phyloP scores from a whole-genome alignment of 1,140 invertebrate species.

The Atta texana region DNA sequence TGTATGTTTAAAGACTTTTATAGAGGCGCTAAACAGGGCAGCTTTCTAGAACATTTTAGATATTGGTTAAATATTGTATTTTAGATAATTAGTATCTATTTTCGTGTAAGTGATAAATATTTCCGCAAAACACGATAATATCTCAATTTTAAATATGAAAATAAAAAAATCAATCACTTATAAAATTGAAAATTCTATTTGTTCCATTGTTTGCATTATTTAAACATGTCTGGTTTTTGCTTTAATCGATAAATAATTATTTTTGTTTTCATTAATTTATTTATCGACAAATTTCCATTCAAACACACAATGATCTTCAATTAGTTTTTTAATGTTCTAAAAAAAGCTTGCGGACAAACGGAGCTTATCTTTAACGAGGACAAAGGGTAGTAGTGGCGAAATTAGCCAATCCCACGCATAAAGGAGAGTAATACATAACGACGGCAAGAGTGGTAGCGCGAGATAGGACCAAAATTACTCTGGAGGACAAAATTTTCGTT shows the following conservation, averaged over 20 bases:
- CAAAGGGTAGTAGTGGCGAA: slow-evolving; percentile 24
- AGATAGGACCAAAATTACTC: slow-evolving; percentile 73
- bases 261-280: background rate
- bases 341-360: background rate
- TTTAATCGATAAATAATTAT: slow-evolving; percentile 2
- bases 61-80: background rate
- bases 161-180: background rate
- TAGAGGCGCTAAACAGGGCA: background rate
- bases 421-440: slow-evolving; percentile 51
- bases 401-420: slow-evolving; percentile 66
- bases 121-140: background rate
- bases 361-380: slow-evolving; percentile 42
- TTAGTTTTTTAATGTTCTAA: background rate
- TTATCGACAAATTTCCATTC: too few species aligned
- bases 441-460: slow-evolving; percentile 65
- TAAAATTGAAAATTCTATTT: background rate
- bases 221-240: background rate
- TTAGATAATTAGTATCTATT: slow-evolving; percentile 15
- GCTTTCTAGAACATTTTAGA: background rate
- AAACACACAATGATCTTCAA: too few species aligned
- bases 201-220: background rate
- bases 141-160: background rate
- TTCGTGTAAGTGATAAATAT: background rate
- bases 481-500: slow-evolving; percentile 64
- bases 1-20: background rate